These are phyloP conservation scores for Leuciscus idus DNA, from an alignment of 2,113 vertebrate species.

Conservation along the genomic window DNA sequence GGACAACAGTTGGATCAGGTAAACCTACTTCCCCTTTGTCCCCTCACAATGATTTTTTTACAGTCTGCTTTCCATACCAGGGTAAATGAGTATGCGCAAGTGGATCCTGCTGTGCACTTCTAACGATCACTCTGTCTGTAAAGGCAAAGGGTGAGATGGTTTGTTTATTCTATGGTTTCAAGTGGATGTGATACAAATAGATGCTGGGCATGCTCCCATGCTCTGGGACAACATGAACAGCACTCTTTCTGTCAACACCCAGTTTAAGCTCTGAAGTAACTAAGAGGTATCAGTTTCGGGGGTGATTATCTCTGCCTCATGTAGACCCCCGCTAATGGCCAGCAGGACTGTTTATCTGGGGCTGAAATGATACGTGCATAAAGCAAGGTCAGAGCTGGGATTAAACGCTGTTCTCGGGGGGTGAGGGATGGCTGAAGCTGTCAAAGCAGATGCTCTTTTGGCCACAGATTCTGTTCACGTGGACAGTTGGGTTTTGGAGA, in stretches of 20 bases:
- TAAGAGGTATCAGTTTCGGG: conserved; percentile 31
- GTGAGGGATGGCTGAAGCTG: background rate
- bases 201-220: background rate
- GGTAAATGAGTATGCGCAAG: background rate
- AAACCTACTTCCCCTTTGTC: conserved; percentile 17
- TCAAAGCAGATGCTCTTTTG: conserved; percentile 18
- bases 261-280: conserved; percentile 6
- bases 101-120: conserved; percentile 11
- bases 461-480: background rate
- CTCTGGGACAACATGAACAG: conserved; percentile 9
- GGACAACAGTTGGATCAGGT: conserved; percentile 35
- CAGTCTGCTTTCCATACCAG: background rate
- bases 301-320: conserved; percentile 14
- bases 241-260: conserved; percentile 27
- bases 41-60: background rate
- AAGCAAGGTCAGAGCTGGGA: conserved; percentile 48
- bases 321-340: background rate
- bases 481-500: background rate
- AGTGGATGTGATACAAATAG: conserved; percentile 31
- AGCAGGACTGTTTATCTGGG: conserved; percentile 53
- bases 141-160: background rate
- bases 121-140: background rate
- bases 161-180: conserved; percentile 22
- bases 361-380: conserved; percentile 34
- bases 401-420: background rate